Evolutionary conservation across 2,113 vertebrate species (phyloP), one percentile per base, ranked within the genome.

Genomic region (Grammomys surdaster): DNA sequence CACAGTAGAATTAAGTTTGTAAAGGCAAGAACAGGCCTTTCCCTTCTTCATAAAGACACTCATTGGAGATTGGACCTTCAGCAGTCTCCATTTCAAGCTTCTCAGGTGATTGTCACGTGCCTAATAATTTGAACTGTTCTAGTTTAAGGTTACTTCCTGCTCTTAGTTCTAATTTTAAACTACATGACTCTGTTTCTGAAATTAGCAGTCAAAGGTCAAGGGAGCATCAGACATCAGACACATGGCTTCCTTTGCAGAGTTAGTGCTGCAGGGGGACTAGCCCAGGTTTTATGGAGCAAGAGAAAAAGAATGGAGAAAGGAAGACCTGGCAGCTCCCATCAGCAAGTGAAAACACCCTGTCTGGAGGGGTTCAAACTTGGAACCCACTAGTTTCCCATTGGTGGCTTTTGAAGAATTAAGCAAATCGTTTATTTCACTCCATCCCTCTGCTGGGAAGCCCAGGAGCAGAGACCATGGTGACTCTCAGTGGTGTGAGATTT

Each of bases 131-230:
- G 69, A 73, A 58, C 88, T 10, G 70, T 28, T 76, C 88, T 60
- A 7, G 70, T 72, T 48, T 36, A 73, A 69, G 17, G 28, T 88
- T 88, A n/a, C 65, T 70, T 88, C 46, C 46, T 69, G 28, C 69
- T 58, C 78, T 86, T 87, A 67, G 82, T 97, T 86, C 82, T 70
- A 8, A 88, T 92, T 88, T 69, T 76, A 51, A 82, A 89, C 58
- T 75, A 33, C 4, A 51, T 36, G 33, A 28, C 63, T 43, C 26
- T 46, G 26, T 72, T 73, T 94, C 60, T 89, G 67, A 88, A 94
- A 77, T 73, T 9, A 40, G 58, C 46, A 72, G 67, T 17, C 36
- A 63, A 91, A 94, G 60, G 33, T 26, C 84, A 43, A 48, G 4
- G 54, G 75, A 80, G 58, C 88, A 43, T 40, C 40, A 48, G 36